A percentile compares a stretch with the other conserved stretches of the same genome.
Conservation (phyloP, 2,113 vertebrate species). For the Oreotragus oreotragus region DNA sequence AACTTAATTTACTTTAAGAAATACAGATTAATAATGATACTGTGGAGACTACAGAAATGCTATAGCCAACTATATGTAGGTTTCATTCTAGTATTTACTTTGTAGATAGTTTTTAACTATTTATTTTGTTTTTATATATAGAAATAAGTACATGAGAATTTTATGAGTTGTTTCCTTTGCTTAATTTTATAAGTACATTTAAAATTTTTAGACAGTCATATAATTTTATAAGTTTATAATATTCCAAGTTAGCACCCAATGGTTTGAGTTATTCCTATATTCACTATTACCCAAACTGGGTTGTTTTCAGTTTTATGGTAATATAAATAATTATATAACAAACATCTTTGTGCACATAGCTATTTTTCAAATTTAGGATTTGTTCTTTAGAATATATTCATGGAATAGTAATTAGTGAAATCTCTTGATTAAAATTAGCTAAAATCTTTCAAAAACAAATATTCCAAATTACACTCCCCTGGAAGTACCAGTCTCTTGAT, state of each 20-base stretch:
- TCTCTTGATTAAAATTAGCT: constrained; percentile 24
- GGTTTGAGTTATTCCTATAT: not conserved
- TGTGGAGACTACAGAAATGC: not conserved
- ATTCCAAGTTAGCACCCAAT: not conserved
- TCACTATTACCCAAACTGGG: not conserved
- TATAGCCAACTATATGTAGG: not conserved
- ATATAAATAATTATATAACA: not conserved
- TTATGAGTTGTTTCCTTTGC: not conserved
- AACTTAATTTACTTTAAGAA: not conserved
- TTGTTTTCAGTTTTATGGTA: not conserved
- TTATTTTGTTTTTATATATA: constrained; percentile 10
- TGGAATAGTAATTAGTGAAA: not conserved
- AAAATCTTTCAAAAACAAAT: constrained; percentile 16
- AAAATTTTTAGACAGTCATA: not conserved
- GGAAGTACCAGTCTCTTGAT: not conserved
- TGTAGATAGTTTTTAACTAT: not conserved
- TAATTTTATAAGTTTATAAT: not conserved
- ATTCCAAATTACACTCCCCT: not conserved
- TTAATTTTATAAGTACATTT: not conserved
- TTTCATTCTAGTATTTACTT: not conserved
- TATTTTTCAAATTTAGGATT: not conserved
- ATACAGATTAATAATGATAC: not conserved
- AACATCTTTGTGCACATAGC: not conserved
- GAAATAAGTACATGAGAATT: not conserved
- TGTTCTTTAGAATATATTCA: not conserved